Percentiles rank a stretch among this genome's conserved stretches.
phyloP scores from a whole-genome alignment of 53 echinoderm and acorn worm species.

The Actinopyga echinites region DNA sequence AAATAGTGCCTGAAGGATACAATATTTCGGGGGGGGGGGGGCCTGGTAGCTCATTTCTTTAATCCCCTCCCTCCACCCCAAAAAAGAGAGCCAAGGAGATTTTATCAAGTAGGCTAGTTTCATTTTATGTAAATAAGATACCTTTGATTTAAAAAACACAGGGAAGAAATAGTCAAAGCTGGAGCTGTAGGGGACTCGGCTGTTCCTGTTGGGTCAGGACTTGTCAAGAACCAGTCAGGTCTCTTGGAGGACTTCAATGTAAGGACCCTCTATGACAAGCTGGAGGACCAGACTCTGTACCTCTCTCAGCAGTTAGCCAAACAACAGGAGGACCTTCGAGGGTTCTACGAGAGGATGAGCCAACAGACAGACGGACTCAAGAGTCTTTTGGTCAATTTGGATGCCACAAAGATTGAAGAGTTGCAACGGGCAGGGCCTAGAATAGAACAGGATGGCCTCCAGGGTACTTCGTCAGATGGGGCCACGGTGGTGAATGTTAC shows the following conservation, averaged over 20 bases:
- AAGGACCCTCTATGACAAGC: slow-evolving; percentile 92
- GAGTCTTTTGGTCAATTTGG: slow-evolving; percentile 82
- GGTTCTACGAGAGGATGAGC: slow-evolving; percentile 95
- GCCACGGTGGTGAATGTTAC: slow-evolving; percentile 56
- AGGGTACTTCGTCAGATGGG: slow-evolving; percentile 39
- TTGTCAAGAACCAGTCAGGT: slow-evolving; percentile 56
- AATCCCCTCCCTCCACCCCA: no score
- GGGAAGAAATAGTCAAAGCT: slow-evolving; percentile 82
- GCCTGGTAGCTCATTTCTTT: no score
- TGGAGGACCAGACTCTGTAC: slow-evolving; percentile 94
- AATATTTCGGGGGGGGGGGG: no score
- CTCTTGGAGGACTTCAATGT: slow-evolving; percentile 95
- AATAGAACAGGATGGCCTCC: slow-evolving; percentile 43
- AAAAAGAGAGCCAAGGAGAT: no score
- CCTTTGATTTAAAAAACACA: slow-evolving; percentile 12
- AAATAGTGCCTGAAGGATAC: no score
- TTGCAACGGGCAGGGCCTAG: slow-evolving; percentile 53
- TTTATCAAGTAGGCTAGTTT: no score
- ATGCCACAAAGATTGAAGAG: slow-evolving; percentile 78
- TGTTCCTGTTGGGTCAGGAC: slow-evolving; percentile 39
- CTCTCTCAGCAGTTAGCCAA: slow-evolving; percentile 93
- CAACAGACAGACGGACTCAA: slow-evolving; percentile 98
- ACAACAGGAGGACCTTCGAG: slow-evolving; percentile 93
- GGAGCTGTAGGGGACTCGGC: slow-evolving; percentile 70
- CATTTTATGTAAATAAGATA: no score